Evolutionary conservation across 1,140 invertebrate genomes (phyloP), one percentile per base, ranked within the genome.

Genomic region (Drosophila oshimai): DNA sequence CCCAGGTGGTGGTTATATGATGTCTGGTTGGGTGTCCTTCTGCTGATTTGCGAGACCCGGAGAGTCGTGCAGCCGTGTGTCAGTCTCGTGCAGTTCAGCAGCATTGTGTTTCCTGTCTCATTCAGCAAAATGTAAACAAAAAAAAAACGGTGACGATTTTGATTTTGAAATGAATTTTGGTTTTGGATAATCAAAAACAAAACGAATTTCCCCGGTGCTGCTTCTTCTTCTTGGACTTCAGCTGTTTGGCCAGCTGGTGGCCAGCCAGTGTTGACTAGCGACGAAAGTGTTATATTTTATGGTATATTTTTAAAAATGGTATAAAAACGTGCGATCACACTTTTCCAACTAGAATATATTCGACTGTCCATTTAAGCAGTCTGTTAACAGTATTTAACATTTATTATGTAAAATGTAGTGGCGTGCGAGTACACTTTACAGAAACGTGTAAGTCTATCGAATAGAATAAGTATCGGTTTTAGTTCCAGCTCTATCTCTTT

Each of bases 31-130:
- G 39, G 4, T 18, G 12, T 18, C 42, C 69, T 6, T 29, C 46
- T 37, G 18, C 46, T 44, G 33, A 74, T 67, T 64, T 77, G 62
- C 39, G 55, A 44, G 18, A 87, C 51, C 31, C 69, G 58, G 55
- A 70, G 47, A 37, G 58, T 81, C 50, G 57, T 58, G 34, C 60
- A 57, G 49, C 60, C 64, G 54, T 70, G 69, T 58, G 58, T 58
- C 45, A 87, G 36, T 4, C 77, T 74, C 18, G 68, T 74, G 60
- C 64, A 87, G 29, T 81, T 76, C 3, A 87, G 41, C 44, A 87
- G 41, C 81, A 87, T 87, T 74, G 55, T 73, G 51, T 60, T 44
- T 44, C 51, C 39, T 62, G 31, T 39, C 37, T 42, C 47, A 80
- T 69, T 54, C 42, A 29, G 24, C n/a, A 51, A 24, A 74, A 64